phyloP scores from a whole-genome alignment of 2,797 vertebrate genomes.

The Benthosema pterotum region DNA sequence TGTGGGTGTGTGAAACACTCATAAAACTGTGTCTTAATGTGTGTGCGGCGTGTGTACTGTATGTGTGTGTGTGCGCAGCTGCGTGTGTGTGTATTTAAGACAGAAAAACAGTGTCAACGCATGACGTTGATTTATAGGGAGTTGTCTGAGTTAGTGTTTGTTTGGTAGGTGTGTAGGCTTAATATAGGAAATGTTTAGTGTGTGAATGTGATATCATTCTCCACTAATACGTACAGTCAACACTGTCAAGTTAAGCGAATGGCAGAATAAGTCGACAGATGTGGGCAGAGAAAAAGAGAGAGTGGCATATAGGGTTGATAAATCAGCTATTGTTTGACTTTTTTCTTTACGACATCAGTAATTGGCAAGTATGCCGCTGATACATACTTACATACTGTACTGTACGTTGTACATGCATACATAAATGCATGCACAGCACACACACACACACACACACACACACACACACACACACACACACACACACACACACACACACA shows the following conservation, averaged over 20 bases:
- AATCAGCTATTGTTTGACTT: too few species aligned
- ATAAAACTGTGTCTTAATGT: conserved; percentile 17
- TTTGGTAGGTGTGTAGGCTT: conserved; percentile 55
- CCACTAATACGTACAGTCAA: conserved; percentile 1
- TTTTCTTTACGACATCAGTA: too few species aligned
- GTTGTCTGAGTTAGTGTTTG: conserved; percentile 60
- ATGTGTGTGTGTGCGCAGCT: too few species aligned
- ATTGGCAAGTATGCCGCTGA: too few species aligned
- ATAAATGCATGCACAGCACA: too few species aligned
- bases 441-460: too few species aligned
- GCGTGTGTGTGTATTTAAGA: conserved; percentile 6
- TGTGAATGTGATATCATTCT: conserved; percentile 27
- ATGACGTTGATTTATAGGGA: conserved; percentile 50
- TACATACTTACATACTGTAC: too few species aligned
- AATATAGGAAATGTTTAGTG: conserved; percentile 31
- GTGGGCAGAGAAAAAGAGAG: not conserved
- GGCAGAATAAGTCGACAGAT: conserved; percentile 4
- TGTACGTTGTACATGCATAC: too few species aligned
- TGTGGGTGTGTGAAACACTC: conserved; percentile 36
- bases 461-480: too few species aligned
- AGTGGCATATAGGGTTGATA: not conserved
- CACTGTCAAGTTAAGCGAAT: conserved; percentile 14
- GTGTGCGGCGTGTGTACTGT: too few species aligned
- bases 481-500: too few species aligned
- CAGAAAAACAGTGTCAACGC: not conserved